Conservation (phyloP, 2,888 invertebrate genomes). For the Diaperis boleti region DNA sequence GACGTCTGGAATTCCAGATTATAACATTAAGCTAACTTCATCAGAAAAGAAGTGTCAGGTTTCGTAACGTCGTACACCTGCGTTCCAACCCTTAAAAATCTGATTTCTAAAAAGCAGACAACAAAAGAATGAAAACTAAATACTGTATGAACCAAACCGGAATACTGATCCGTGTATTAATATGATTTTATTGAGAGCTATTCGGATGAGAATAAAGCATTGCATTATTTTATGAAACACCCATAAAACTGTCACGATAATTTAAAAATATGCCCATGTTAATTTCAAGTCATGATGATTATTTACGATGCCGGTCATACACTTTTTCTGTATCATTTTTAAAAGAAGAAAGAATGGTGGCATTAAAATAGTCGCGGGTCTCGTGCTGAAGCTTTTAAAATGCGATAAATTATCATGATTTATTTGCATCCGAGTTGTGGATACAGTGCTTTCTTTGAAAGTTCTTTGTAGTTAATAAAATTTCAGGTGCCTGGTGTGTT, state of each 20-base stretch:
- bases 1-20: slow-evolving; percentile 33
- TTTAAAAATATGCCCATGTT: slow-evolving; percentile 46
- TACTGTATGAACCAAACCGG: neutral
- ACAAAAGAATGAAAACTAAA: slow-evolving; percentile 28
- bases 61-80: slow-evolving; percentile 34
- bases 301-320: slow-evolving; percentile 42
- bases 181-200: slow-evolving; percentile 43
- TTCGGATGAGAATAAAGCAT: slow-evolving; percentile 41
- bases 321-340: slow-evolving; percentile 26
- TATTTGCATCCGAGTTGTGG: slow-evolving; percentile 28
- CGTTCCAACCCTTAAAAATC: slow-evolving; percentile 30
- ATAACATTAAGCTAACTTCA: slow-evolving; percentile 30
- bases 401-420: slow-evolving; percentile 41
- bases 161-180: slow-evolving; percentile 23
- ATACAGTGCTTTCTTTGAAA: slow-evolving; percentile 12
- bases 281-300: slow-evolving; percentile 43
- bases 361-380: slow-evolving; percentile 37
- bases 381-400: slow-evolving; percentile 35
- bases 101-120: slow-evolving; percentile 35
- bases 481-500: slow-evolving; percentile 16
- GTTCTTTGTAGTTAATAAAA: slow-evolving; percentile 27
- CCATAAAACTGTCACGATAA: slow-evolving; percentile 47
- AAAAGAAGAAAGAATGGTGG: slow-evolving; percentile 23
- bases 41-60: slow-evolving; percentile 35
- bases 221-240: slow-evolving; percentile 42